Conservation (phyloP, 2,797 vertebrate genomes). For the Onychomys arenicola region DNA sequence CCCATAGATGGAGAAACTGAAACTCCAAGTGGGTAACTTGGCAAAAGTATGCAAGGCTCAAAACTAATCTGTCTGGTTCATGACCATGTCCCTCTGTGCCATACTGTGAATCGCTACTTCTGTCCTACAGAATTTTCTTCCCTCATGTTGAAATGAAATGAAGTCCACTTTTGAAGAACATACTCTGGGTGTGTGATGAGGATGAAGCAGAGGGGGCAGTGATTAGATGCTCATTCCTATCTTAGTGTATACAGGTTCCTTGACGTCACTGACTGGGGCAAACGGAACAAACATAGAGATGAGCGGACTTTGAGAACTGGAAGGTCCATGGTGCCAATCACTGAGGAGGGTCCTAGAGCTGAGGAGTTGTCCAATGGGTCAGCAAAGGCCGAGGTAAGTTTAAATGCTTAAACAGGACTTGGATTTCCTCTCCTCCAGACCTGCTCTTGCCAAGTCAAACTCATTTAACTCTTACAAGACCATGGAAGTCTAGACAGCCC, state of each 20-base stretch:
- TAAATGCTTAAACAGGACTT: background rate
- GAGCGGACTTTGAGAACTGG: background rate
- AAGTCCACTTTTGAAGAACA: background rate
- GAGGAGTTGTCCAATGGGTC: background rate
- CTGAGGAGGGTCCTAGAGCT: rapidly evolving
- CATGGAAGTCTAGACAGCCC: background rate
- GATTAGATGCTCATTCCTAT: background rate
- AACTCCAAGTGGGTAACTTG: background rate
- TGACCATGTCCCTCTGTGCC: background rate
- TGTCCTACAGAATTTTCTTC: background rate
- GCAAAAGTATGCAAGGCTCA: background rate
- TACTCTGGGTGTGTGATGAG: background rate
- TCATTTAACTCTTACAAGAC: background rate
- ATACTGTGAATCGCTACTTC: background rate
- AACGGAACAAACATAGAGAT: background rate
- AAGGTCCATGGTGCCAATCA: background rate
- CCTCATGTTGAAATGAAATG: background rate
- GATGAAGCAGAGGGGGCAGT: background rate
- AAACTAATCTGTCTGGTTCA: background rate
- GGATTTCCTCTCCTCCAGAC: background rate
- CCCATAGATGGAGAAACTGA: background rate
- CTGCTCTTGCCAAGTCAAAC: background rate
- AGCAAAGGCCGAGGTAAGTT: background rate
- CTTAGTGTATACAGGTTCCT: rapidly evolving
- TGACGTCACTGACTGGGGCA: background rate